Evolutionary conservation across 2,113 vertebrate genomes (phyloP).

Genomic region (Martes martes): DNA sequence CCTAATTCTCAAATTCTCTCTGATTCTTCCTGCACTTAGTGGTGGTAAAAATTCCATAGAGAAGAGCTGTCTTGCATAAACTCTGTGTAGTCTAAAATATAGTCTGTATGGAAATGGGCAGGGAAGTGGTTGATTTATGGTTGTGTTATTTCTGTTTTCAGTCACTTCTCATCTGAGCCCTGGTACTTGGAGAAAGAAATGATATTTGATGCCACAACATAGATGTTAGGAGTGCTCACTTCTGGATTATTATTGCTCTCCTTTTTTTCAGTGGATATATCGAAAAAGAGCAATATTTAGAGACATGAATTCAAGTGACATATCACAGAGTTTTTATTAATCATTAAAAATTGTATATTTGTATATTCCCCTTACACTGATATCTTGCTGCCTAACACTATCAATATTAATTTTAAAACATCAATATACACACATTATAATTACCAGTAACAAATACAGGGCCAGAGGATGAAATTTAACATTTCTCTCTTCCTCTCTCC

Average conservation of each 20-base stretch:
- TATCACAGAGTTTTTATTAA: not conserved
- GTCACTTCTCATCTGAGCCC: not conserved
- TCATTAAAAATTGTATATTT: not conserved
- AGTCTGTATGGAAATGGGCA: not conserved
- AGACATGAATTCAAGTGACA: not conserved
- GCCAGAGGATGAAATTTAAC: not conserved
- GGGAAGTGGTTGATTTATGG: not conserved
- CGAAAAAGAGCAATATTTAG: not conserved
- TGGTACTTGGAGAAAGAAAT: not conserved
- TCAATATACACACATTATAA: not conserved
- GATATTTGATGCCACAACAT: not conserved
- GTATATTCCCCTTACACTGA: not conserved
- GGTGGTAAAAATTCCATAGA: not conserved
- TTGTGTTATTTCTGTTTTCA: not conserved
- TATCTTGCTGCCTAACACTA: not conserved
- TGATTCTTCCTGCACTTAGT: not conserved
- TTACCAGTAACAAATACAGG: not conserved
- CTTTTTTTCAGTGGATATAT: not conserved
- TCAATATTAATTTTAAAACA: not conserved
- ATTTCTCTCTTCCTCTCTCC: not conserved
- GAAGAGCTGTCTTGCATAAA: not conserved
- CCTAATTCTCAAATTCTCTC: not conserved
- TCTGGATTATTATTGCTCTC: not conserved
- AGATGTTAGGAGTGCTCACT: not conserved
- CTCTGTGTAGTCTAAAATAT: not conserved